phyloP scores from a whole-genome alignment of 2,888 invertebrate genomes.

The Drosophila ezoana region DNA sequence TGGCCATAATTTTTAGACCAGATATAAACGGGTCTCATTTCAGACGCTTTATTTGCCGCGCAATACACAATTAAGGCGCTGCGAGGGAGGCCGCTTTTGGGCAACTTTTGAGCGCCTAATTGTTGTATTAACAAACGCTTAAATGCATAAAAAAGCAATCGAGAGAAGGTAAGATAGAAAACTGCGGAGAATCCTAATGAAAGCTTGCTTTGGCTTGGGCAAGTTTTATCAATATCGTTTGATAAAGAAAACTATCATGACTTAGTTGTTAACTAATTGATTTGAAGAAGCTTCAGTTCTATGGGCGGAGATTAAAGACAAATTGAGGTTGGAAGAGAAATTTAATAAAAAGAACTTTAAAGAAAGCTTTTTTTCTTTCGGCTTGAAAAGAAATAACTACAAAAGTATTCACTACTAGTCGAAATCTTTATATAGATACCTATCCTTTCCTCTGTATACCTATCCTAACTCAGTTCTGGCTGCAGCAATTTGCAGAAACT shows the following conservation, averaged over 20 bases:
- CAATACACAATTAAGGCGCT: constrained; percentile 54
- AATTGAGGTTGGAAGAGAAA: too few relatives aligned
- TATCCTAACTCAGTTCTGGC: too few relatives aligned
- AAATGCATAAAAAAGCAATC: constrained; percentile 8
- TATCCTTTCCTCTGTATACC: not conserved
- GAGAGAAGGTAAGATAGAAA: not conserved
- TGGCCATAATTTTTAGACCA: constrained; percentile 56
- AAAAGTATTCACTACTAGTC: too few relatives aligned
- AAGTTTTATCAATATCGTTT: too few relatives aligned
- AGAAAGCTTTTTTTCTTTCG: too few relatives aligned
- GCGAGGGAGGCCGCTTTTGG: constrained; percentile 21
- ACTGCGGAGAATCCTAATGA: not conserved
- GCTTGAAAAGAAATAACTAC: too few relatives aligned
- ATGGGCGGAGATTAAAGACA: too few relatives aligned
- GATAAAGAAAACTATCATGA: not conserved
- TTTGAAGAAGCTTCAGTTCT: not conserved
- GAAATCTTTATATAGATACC: too few relatives aligned
- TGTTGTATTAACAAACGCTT: constrained; percentile 5
- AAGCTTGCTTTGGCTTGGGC: too few relatives aligned
- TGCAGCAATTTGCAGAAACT: too few relatives aligned
- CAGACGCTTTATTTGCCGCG: constrained; percentile 52
- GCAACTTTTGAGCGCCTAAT: constrained; percentile 12
- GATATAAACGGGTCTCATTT: constrained; percentile 60
- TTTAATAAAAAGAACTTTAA: too few relatives aligned
- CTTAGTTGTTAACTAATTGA: not conserved